A percentile compares a stretch with the other conserved stretches of the same genome.
Conservation (phyloP, 2,113 vertebrate genomes). For the Chaetorhynchus papuensis region DNA sequence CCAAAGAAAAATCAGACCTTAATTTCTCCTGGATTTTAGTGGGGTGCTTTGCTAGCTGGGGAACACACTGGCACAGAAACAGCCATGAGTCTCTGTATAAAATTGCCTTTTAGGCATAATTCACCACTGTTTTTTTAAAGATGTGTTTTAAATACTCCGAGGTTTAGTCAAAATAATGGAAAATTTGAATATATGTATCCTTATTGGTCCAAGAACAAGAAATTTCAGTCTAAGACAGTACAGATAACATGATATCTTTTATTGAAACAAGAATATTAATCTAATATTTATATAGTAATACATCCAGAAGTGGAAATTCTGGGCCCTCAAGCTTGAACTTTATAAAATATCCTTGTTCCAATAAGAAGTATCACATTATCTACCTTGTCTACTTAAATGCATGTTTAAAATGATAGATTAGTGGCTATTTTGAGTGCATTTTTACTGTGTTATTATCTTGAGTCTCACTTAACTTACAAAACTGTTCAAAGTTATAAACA, state of each 20-base stretch:
- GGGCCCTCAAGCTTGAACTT: neutral
- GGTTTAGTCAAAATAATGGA: neutral
- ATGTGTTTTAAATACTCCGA: neutral
- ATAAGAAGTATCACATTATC: neutral
- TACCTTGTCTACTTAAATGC: conserved; percentile 16
- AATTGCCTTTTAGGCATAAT: neutral
- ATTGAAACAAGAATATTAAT: neutral
- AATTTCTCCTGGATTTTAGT: neutral
- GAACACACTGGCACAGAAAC: neutral
- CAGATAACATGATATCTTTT: neutral
- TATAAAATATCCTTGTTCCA: neutral
- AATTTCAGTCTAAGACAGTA: neutral
- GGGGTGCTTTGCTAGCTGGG: neutral
- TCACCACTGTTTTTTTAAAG: neutral
- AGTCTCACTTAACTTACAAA: neutral
- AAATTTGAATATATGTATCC: neutral
- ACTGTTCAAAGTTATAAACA: neutral
- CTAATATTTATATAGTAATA: neutral
- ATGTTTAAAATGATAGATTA: conserved; percentile 22
- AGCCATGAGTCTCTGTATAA: neutral
- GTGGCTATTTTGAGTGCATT: conserved; percentile 25
- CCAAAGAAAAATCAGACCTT: neutral
- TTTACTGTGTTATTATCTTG: conserved; percentile 2
- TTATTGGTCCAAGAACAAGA: neutral
- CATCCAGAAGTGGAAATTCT: neutral